Conservation (phyloP, 2,797 vertebrate genomes). For the Esox masquinongy region DNA sequence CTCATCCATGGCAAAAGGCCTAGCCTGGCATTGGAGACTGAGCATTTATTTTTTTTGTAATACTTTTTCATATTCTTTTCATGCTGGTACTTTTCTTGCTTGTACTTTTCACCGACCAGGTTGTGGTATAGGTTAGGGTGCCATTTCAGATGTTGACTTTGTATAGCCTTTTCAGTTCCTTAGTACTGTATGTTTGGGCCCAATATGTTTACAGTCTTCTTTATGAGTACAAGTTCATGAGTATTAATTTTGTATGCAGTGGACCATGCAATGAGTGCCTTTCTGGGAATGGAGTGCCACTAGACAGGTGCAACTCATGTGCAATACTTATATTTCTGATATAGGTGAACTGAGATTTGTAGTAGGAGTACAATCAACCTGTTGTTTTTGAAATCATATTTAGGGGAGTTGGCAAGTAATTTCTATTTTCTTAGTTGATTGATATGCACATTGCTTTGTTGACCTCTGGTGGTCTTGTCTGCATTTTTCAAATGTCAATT, state of each 20-base stretch:
- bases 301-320: constrained; percentile 7
- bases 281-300: constrained; percentile 22
- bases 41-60: too few relatives aligned
- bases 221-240: neutral
- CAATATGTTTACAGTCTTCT: constrained; percentile 51
- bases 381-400: neutral
- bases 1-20: too few relatives aligned
- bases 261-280: constrained; percentile 34
- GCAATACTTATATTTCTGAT: constrained; percentile 22
- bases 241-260: constrained; percentile 16
- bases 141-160: neutral
- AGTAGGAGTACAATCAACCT: neutral
- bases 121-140: neutral
- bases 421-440: constrained; percentile 7
- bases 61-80: too few relatives aligned
- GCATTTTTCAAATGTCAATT: constrained; percentile 49
- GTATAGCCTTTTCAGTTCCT: too few relatives aligned
- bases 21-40: too few relatives aligned
- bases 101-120: neutral
- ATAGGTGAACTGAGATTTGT: constrained; percentile 12
- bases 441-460: neutral
- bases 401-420: constrained; percentile 11
- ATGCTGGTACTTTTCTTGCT: too few relatives aligned
- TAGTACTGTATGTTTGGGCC: neutral
- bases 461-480: constrained; percentile 20